Evolutionary conservation across 1,140 invertebrate genomes (phyloP).

Genomic region (Tetragonula clypearis): DNA sequence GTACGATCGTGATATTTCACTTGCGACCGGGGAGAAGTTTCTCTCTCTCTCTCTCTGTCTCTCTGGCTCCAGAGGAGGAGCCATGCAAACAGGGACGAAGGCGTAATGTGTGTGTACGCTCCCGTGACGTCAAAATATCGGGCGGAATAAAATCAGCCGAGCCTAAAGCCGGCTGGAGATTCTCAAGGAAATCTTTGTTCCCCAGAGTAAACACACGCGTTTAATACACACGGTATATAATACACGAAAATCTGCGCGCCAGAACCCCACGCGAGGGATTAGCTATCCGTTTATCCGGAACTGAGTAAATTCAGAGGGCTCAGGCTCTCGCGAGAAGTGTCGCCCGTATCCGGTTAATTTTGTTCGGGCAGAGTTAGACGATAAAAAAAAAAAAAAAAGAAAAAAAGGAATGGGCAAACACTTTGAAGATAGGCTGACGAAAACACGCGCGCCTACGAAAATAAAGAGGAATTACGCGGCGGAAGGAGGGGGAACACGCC

Average conservation of each 20-base stretch:
- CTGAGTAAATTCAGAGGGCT: conserved; percentile 42
- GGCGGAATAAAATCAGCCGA: neutral
- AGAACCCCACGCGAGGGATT: conserved; percentile 55
- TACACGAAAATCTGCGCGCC: conserved; percentile 55
- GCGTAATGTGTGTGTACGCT: neutral
- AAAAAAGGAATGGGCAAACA: neutral
- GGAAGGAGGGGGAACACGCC: neutral
- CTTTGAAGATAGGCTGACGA: neutral
- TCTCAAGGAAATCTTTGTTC: conserved; percentile 48
- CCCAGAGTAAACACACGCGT: conserved; percentile 50
- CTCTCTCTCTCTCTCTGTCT: neutral
- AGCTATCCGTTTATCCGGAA: conserved; percentile 22
- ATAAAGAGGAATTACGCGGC: neutral
- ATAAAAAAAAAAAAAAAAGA: neutral
- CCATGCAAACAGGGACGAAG: neutral
- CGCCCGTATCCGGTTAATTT: conserved; percentile 49
- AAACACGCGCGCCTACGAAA: neutral
- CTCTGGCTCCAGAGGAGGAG: too few relatives aligned
- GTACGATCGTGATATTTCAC: neutral
- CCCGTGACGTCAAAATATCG: neutral
- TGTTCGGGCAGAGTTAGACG: conserved; percentile 2
- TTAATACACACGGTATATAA: conserved; percentile 9
- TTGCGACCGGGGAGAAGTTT: neutral
- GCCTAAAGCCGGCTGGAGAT: neutral
- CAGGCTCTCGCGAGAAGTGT: neutral